Evolutionary conservation across 2,888 invertebrate species (phyloP).

Genomic region (Eugnorisma glareosa): DNA sequence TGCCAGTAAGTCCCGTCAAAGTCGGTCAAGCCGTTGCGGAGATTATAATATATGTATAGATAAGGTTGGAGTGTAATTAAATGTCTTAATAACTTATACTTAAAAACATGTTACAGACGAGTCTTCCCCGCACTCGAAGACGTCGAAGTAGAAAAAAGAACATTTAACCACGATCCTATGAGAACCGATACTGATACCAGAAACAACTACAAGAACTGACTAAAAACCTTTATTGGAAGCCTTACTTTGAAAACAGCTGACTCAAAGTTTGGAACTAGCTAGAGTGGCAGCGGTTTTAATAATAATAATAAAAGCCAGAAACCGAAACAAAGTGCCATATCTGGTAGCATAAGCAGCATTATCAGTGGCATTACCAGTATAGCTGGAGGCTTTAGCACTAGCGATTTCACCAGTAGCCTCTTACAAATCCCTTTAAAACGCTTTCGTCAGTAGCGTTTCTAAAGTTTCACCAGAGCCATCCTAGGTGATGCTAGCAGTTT

Average conservation of each 20-base stretch:
- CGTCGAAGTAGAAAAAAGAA: slow-evolving; percentile 23
- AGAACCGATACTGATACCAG: background rate
- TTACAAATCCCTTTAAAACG: background rate
- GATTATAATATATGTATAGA: too few relatives aligned
- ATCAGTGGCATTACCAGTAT: background rate
- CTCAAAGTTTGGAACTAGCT: background rate
- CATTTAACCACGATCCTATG: background rate
- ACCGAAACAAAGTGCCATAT: background rate
- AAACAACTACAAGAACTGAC: background rate
- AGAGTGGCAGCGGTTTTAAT: background rate
- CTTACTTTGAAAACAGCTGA: background rate
- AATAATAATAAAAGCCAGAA: too few relatives aligned
- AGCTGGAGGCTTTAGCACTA: background rate
- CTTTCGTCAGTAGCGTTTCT: background rate
- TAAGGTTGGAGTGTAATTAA: background rate
- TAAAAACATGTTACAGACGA: slow-evolving; percentile 30
- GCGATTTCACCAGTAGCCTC: background rate
- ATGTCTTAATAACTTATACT: background rate
- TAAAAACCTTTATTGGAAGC: slow-evolving; percentile 3
- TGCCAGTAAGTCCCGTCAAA: too few relatives aligned
- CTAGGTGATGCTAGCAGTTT: background rate
- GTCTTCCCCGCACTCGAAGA: background rate
- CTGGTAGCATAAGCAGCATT: background rate
- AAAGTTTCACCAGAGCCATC: background rate
- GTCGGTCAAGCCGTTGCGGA: too few relatives aligned